phyloP scores from a whole-genome alignment of 1,140 invertebrate genomes.

The Drosophila saltans region DNA sequence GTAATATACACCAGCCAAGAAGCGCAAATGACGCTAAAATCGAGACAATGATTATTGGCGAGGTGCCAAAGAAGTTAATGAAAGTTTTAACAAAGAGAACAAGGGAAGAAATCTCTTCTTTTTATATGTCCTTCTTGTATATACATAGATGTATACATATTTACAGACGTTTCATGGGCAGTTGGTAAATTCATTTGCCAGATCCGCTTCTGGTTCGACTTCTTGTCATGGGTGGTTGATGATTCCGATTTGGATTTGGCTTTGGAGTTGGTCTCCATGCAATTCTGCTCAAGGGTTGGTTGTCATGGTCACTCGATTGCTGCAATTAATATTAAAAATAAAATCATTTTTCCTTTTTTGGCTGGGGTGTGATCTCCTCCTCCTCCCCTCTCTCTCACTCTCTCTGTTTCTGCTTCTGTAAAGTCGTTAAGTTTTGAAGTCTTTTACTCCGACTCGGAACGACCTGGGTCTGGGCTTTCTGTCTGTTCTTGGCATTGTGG shows the following conservation, averaged over 20 bases:
- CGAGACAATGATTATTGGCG: not conserved
- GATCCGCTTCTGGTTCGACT: constrained; percentile 43
- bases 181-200: constrained; percentile 72
- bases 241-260: constrained; percentile 31
- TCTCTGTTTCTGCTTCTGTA: not conserved
- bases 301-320: constrained; percentile 76
- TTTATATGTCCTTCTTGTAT: no score
- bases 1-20: not conserved
- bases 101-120: no score
- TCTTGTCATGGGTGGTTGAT: constrained; percentile 59
- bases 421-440: constrained; percentile 26
- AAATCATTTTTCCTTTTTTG: constrained; percentile 56
- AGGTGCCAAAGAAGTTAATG: not conserved
- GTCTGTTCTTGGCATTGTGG: constrained; percentile 8
- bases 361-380: constrained; percentile 31
- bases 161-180: constrained; percentile 21
- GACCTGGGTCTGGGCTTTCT: constrained; percentile 13
- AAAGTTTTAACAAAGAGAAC: no score
- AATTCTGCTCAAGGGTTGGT: constrained; percentile 65
- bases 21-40: not conserved
- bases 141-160: not conserved
- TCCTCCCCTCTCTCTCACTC: not conserved
- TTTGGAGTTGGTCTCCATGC: constrained; percentile 23
- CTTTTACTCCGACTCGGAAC: constrained; percentile 26
- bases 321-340: constrained; percentile 81